Evolutionary conservation across 2,888 invertebrate species (phyloP).

Genomic region (Aporophyla nigra): DNA sequence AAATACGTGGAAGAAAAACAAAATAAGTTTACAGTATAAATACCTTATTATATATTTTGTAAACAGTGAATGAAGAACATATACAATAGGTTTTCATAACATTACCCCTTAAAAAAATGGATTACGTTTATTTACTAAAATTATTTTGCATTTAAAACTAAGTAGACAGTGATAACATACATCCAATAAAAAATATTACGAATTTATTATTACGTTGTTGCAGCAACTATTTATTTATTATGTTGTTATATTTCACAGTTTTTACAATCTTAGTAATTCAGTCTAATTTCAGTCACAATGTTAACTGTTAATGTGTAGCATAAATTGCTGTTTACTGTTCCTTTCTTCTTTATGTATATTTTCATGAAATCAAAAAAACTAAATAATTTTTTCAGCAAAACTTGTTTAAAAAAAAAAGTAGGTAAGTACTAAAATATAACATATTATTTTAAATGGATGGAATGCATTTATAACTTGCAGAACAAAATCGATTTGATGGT

Average conservation of each 20-base stretch:
- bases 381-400: neutral
- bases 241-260: slow-evolving; percentile 39
- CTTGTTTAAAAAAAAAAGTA: no score
- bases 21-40: slow-evolving; percentile 49
- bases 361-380: neutral
- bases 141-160: slow-evolving; percentile 44
- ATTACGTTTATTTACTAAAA: slow-evolving; percentile 44
- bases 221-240: slow-evolving; percentile 30
- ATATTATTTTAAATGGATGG: slow-evolving; percentile 54
- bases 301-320: slow-evolving; percentile 40
- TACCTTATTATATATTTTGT: slow-evolving; percentile 60
- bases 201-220: slow-evolving; percentile 37
- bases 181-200: slow-evolving; percentile 34
- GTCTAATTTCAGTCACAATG: slow-evolving; percentile 66
- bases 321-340: slow-evolving; percentile 10
- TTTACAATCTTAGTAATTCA: slow-evolving; percentile 59
- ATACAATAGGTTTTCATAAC: slow-evolving; percentile 48
- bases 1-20: slow-evolving; percentile 1
- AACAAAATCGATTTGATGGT: slow-evolving; percentile 12
- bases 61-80: slow-evolving; percentile 54
- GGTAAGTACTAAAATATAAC: slow-evolving; percentile 27
- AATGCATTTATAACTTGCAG: slow-evolving; percentile 51
- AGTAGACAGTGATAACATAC: slow-evolving; percentile 21
- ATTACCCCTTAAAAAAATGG: slow-evolving; percentile 45
- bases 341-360: slow-evolving; percentile 2